Base-by-base conservation (phyloP, 30 jellyfish, hydroid and myxozoan genomes). In the Aurelia aurita complex sp. Pacific region DNA sequence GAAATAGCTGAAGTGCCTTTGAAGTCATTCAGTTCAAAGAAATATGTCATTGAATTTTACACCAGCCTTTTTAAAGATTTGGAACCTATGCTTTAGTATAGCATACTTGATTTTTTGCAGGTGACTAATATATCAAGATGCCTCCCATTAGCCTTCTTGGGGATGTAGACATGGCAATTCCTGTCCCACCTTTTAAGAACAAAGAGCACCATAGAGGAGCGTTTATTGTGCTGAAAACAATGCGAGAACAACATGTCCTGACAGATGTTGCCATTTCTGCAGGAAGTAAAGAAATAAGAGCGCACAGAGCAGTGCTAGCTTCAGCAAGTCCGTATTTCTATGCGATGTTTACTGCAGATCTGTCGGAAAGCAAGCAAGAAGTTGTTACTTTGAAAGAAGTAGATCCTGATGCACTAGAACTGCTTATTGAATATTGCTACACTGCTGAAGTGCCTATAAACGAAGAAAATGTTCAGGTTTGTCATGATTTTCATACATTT, bases 291-390 rank as follows among this genome's bases (percentile, higher is more conserved):
- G 85, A 88, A 59, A 88, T 88, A 54, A 60, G 23, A 78, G 98
- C 98, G 1, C 98, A 94, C 85, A 72, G 97, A 43, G 94, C 94
- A 1, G 91, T 88, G 40, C 85, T 94, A 1, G 98, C 98, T 2
- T 83, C 97, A 6, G 94, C 97, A 2, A 94, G 98, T 73, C 98
- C 98, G 12, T 94, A 94, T 68, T 94, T 94, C 74, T 83, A 88
- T 83, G 98, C 98, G 70, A 94, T 94, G 98, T 94, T 94, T 64
- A 94, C 98, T 4, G 96, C 94, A n/a, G 98, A 94, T 53, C 87
- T 94, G 73, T 88, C 97, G 6, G 98, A 94, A 79, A 94, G 98
- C 76, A 88, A 91, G 59, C 98, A 94, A 55, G 95, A 94, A 12
- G 69, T 84, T 18, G 96, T 94, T 19, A 82, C 74, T 4, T 29